These are phyloP conservation scores for Cylas formicarius DNA, from an alignment of 1,140 invertebrate genomes.

Conservation along the genomic window DNA sequence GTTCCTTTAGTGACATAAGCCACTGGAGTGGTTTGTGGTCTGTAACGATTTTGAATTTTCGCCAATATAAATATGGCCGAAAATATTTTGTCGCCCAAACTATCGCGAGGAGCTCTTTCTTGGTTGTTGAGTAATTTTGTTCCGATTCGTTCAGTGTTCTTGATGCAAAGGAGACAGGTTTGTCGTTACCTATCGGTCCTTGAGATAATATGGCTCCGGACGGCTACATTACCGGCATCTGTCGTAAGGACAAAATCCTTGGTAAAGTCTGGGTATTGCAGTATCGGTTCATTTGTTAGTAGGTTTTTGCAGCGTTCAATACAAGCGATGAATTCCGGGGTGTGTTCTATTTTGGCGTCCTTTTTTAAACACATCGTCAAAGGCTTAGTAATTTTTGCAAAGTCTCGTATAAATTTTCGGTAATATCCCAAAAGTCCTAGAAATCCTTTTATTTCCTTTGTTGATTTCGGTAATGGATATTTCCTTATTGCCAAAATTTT, in stretches of 20 bases:
- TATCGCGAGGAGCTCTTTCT: conserved; percentile 44
- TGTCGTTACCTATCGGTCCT: conserved; percentile 8
- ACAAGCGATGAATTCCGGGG: neutral
- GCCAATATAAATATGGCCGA: conserved; percentile 10
- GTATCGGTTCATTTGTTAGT: conserved; percentile 8
- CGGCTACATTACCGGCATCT: conserved; percentile 18
- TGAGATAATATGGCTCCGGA: conserved; percentile 30
- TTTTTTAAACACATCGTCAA: conserved; percentile 11
- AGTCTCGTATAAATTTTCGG: conserved; percentile 18
- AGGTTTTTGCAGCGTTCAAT: conserved; percentile 9
- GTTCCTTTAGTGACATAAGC: conserved; percentile 15
- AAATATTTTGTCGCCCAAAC: conserved; percentile 19
- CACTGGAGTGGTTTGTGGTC: conserved; percentile 17
- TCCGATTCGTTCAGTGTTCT: conserved; percentile 18
- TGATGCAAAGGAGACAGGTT: conserved; percentile 24
- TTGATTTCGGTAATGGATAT: conserved; percentile 22
- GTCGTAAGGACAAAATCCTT: conserved; percentile 28
- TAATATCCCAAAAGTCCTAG: conserved; percentile 26
- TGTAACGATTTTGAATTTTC: conserved; percentile 12
- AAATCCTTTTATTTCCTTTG: conserved; percentile 26
- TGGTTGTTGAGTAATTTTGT: conserved; percentile 34
- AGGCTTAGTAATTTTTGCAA: conserved; percentile 7
- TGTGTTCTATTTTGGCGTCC: neutral
- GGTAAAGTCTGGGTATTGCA: conserved; percentile 21
- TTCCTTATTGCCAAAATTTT: conserved; percentile 20